Evolutionary conservation across 2,113 vertebrate species (phyloP).

Genomic region (Uropsilus gracilis): DNA sequence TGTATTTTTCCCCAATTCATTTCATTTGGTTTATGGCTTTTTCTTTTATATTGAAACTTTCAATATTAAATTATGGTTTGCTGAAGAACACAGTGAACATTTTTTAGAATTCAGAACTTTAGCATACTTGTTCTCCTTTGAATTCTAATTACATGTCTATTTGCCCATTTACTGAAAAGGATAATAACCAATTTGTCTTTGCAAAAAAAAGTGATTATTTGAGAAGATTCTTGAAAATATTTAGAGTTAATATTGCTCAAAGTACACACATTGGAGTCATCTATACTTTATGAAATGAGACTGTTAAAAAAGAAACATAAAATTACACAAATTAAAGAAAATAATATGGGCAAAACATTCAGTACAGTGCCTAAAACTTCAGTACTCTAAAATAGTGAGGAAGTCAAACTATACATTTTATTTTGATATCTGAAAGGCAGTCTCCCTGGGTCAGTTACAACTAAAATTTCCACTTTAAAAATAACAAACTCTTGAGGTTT

Average conservation of each 20-base stretch:
- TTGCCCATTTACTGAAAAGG: not conserved
- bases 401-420: not conserved
- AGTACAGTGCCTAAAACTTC: not conserved
- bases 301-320: not conserved
- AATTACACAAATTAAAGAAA: not conserved
- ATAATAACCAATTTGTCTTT: not conserved
- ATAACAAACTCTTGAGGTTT: not conserved
- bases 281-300: not conserved
- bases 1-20: slow-evolving; percentile 1
- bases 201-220: not conserved
- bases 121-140: not conserved
- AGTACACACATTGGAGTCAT: not conserved
- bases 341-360: not conserved
- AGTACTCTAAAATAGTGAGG: not conserved
- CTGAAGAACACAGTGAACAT: not conserved
- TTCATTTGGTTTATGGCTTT: not conserved
- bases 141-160: not conserved
- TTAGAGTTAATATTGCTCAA: slow-evolving; percentile 14
- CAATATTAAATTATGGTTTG: slow-evolving; percentile 14
- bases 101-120: slow-evolving; percentile 19
- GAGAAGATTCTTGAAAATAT: not conserved
- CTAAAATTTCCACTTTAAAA: not conserved
- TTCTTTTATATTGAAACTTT: not conserved
- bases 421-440: not conserved
- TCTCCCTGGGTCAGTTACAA: not conserved